These are phyloP conservation scores for Chelmon rostratus DNA, from an alignment of 2,797 vertebrate genomes.

Conservation along the genomic window DNA sequence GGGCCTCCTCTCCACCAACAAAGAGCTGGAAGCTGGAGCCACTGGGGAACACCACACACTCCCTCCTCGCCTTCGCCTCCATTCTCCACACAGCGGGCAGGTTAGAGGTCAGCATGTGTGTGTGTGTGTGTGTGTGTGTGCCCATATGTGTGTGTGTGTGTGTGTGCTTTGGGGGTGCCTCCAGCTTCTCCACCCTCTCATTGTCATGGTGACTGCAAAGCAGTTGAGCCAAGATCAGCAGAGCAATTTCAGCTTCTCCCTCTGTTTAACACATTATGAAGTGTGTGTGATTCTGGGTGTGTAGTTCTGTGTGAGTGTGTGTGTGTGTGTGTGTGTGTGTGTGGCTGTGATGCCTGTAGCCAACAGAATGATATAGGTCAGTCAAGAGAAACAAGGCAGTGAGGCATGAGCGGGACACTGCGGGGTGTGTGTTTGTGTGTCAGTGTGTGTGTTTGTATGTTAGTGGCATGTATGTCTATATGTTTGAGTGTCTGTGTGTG, in stretches of 20 bases:
- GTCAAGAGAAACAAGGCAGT: slow-evolving; percentile 53
- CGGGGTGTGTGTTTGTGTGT: slow-evolving; percentile 43
- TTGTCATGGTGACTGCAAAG: slow-evolving; percentile 80
- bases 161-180: slow-evolving; percentile 40
- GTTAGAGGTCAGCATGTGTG: slow-evolving; percentile 68
- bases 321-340: slow-evolving; percentile 6
- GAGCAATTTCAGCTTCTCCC: slow-evolving; percentile 59
- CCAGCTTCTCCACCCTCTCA: slow-evolving; percentile 54
- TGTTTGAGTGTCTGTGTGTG: slow-evolving; percentile 5
- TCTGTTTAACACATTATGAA: slow-evolving; percentile 67
- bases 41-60: slow-evolving; percentile 59
- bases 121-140: slow-evolving; percentile 41
- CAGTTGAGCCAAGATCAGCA: slow-evolving; percentile 73
- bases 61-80: slow-evolving; percentile 42
- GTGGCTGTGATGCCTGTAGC: slow-evolving; percentile 43
- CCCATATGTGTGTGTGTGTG: slow-evolving; percentile 45
- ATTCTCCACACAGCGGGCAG: slow-evolving; percentile 63
- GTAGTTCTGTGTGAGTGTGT: slow-evolving; percentile 5
- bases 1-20: slow-evolving; percentile 77
- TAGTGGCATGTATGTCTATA: background rate
- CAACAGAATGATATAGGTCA: slow-evolving; percentile 77
- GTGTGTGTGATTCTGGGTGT: slow-evolving; percentile 41
- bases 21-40: slow-evolving; percentile 77
- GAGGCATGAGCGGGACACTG: slow-evolving; percentile 33
- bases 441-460: slow-evolving; percentile 6